Conservation (phyloP, 2,113 vertebrate genomes). For the Piaya cayana region DNA sequence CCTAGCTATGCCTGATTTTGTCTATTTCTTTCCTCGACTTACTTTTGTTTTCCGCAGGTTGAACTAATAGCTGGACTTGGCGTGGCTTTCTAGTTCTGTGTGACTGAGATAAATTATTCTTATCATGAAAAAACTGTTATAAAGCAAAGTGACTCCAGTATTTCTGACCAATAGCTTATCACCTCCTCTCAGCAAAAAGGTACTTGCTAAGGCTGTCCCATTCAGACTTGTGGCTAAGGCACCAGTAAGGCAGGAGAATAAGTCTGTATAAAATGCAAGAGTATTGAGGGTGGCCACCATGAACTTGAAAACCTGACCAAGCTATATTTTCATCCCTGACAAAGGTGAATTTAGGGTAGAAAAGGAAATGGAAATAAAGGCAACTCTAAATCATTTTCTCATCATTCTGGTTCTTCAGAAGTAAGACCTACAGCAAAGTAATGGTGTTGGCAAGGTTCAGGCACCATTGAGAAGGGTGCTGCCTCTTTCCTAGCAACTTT, state of each 20-base stretch:
- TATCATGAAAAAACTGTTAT: not conserved
- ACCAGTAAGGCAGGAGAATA: not conserved
- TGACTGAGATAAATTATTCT: not conserved
- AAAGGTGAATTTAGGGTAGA: not conserved
- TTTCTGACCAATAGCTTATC: not conserved
- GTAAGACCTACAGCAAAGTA: not conserved
- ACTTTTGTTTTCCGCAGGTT: not conserved
- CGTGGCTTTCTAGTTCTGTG: not conserved
- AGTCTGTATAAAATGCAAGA: not conserved
- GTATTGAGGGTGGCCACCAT: not conserved
- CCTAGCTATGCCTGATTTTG: not conserved
- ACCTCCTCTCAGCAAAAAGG: not conserved
- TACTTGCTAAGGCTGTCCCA: not conserved
- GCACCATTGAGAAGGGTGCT: not conserved
- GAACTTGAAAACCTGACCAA: not conserved
- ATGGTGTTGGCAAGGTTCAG: not conserved
- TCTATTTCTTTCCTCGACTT: not conserved
- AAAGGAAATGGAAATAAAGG: not conserved
- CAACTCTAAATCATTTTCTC: not conserved
- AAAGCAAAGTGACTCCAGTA: not conserved
- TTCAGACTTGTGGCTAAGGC: not conserved
- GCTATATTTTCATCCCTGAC: not conserved
- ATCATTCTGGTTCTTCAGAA: not conserved
- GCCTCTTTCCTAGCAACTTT: not conserved
- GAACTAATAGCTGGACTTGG: not conserved